phyloP scores from a whole-genome alignment of 2,113 vertebrate genomes.

The Urocitellus parryii region DNA sequence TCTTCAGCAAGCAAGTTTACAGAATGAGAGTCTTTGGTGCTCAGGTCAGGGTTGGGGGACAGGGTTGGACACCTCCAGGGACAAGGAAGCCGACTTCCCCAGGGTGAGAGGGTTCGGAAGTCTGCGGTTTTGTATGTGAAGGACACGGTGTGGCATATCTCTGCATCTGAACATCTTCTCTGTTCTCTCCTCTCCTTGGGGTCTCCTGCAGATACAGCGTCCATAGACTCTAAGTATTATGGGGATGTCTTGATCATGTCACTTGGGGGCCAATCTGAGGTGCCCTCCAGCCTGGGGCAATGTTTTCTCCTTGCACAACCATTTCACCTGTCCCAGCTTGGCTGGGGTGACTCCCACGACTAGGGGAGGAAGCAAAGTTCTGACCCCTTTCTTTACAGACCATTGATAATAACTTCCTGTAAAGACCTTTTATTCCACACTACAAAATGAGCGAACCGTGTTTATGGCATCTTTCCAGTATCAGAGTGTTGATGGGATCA shows the following conservation, averaged over 20 bases:
- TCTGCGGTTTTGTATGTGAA: conserved; percentile 78
- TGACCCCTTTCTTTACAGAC: conserved; percentile 86
- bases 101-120: conserved; percentile 60
- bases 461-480: conserved; percentile 81
- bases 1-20: conserved; percentile 89
- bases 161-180: neutral
- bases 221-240: neutral
- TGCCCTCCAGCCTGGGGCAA: neutral
- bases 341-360: neutral
- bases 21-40: conserved; percentile 78
- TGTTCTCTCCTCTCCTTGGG: neutral
- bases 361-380: conserved; percentile 65
- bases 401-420: conserved; percentile 87
- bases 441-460: conserved; percentile 72
- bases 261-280: neutral
- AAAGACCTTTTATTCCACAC: conserved; percentile 82
- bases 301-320: neutral
- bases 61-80: neutral
- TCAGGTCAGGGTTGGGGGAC: conserved; percentile 12
- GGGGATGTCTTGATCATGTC: neutral
- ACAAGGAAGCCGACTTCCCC: neutral
- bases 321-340: conserved; percentile 70
- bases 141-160: conserved; percentile 52
- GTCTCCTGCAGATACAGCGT: neutral
- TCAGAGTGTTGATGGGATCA: conserved; percentile 68